Percentiles rank a stretch among this genome's conserved stretches.
Evolutionary conservation across 2,113 vertebrate species (phyloP).

Genomic region (Chionodraco myersi): DNA sequence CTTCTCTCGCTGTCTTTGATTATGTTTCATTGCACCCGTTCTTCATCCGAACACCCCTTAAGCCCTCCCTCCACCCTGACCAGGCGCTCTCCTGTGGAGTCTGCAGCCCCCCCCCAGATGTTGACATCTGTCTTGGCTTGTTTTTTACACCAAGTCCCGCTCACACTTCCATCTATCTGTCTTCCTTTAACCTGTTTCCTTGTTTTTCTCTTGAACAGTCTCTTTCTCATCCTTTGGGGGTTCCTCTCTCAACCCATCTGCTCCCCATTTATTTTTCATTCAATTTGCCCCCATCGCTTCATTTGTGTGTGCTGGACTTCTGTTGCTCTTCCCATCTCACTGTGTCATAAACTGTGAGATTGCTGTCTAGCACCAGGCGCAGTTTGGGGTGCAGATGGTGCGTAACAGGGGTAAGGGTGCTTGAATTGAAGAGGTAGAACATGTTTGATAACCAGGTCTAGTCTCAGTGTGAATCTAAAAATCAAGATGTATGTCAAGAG

Average conservation of each 20-base stretch:
- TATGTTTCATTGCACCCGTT: constrained; percentile 73
- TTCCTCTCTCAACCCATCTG: constrained; percentile 53
- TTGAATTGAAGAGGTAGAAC: constrained; percentile 6
- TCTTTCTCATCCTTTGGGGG: constrained; percentile 31
- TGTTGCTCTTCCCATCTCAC: constrained; percentile 13
- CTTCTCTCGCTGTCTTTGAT: constrained; percentile 72
- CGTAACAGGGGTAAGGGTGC: constrained; percentile 8
- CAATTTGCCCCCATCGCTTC: constrained; percentile 16
- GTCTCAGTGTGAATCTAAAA: neutral
- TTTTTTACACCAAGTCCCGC: neutral
- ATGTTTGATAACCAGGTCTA: neutral
- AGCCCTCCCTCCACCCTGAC: neutral
- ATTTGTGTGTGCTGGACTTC: constrained; percentile 26
- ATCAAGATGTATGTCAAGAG: neutral
- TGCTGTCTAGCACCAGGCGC: constrained; percentile 10
- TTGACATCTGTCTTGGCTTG: constrained; percentile 19
- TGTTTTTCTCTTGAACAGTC: constrained; percentile 6
- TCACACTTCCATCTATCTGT: neutral
- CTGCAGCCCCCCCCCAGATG: constrained; percentile 11
- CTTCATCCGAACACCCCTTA: constrained; percentile 50
- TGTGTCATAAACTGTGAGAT: constrained; percentile 41
- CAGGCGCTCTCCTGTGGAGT: constrained; percentile 30
- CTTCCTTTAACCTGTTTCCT: constrained; percentile 17
- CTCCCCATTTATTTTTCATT: constrained; percentile 41
- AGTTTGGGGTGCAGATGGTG: constrained; percentile 44